Percentiles rank a stretch among this genome's conserved stretches.
Evolutionary conservation across 2,113 vertebrate species (phyloP).

Genomic region (Pampusana beccarii): DNA sequence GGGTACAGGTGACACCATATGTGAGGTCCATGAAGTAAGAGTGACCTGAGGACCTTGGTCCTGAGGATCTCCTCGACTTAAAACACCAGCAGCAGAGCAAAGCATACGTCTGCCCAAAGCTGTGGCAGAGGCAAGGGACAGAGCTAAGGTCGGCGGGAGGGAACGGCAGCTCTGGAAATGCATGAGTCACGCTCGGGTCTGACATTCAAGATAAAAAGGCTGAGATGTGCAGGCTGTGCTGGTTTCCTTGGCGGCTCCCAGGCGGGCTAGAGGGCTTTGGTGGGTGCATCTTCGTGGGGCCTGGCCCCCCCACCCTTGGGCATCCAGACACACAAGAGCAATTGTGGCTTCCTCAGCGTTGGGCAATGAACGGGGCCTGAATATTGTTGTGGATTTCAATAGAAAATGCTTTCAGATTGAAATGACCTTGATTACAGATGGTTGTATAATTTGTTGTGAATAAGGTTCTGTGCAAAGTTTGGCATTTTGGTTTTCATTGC

Average conservation of each 20-base stretch:
- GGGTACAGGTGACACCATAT: background rate
- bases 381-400: conserved; percentile 34
- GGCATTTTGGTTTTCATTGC: background rate
- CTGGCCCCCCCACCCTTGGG: background rate
- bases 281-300: background rate
- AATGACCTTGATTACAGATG: background rate
- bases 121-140: background rate
- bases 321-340: background rate
- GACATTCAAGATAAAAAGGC: background rate
- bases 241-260: background rate
- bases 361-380: background rate
- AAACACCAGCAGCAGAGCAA: background rate
- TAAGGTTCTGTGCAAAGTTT: conserved; percentile 2
- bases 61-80: background rate
- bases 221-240: conserved; percentile 10
- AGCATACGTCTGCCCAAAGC: fast-evolving
- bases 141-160: fast-evolving
- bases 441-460: conserved; percentile 16
- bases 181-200: background rate
- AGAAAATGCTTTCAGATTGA: conserved; percentile 20
- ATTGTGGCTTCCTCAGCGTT: background rate
- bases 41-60: background rate
- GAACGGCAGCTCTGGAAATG: background rate
- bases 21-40: background rate
- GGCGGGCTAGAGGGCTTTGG: background rate